These are phyloP conservation scores for Sialis fuliginosa DNA, from an alignment of 2,888 invertebrate genomes.

Conservation along the genomic window DNA sequence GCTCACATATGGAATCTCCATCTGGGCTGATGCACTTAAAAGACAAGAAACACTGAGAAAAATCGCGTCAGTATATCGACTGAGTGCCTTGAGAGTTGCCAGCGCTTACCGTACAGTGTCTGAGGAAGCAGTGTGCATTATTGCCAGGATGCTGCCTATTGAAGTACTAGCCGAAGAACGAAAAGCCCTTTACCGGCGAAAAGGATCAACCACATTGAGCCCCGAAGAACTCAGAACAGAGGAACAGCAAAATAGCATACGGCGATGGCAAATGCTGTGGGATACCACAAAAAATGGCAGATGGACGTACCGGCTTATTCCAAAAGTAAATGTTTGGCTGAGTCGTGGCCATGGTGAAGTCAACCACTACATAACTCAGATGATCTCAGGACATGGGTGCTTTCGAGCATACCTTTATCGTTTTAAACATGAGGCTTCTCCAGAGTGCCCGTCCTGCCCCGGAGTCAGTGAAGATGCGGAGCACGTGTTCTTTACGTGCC, in stretches of 20 bases:
- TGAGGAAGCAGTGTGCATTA: not conserved
- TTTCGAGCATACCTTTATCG: not conserved
- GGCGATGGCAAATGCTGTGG: not conserved
- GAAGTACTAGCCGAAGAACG: not conserved
- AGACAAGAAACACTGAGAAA: not conserved
- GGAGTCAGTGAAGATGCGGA: not conserved
- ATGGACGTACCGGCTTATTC: slow-evolving; percentile 4
- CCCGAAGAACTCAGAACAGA: not conserved
- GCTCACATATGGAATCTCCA: not conserved
- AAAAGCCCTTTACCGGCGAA: not conserved
- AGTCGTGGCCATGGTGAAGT: slow-evolving; percentile 2
- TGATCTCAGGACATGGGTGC: not conserved
- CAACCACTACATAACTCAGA: slow-evolving; percentile 2
- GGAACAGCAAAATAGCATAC: not conserved
- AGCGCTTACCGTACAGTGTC: too few species aligned
- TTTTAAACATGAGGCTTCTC: not conserved
- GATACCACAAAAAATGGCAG: not conserved
- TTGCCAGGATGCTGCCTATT: not conserved
- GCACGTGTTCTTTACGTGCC: not conserved
- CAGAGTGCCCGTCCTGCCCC: not conserved
- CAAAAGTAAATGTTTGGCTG: slow-evolving; percentile 1
- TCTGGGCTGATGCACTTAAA: not conserved
- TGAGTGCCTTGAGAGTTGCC: not conserved
- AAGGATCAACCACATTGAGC: not conserved
- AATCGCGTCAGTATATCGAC: not conserved